Conservation (phyloP, 35 echinoderm and acorn worm species). For the Patiria miniata region DNA sequence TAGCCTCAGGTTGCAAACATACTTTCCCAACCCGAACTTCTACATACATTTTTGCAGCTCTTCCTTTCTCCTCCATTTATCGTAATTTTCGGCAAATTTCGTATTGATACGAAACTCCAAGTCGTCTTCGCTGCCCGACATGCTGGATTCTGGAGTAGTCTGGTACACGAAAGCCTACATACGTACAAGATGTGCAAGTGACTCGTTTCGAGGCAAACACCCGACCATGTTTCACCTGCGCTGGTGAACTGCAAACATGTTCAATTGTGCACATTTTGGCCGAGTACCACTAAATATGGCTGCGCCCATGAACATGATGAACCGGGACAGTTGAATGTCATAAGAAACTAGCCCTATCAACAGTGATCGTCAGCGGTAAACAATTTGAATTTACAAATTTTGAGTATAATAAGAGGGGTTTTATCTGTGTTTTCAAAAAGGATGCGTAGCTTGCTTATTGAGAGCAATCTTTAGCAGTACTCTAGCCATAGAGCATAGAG, state of each 20-base stretch:
- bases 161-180: background rate
- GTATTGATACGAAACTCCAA: conserved; percentile 72
- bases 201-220: background rate
- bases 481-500: too few species aligned
- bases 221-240: background rate
- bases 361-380: too few species aligned
- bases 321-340: too few species aligned
- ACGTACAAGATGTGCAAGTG: background rate
- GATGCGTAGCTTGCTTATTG: too few species aligned
- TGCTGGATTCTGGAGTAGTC: conserved; percentile 3
- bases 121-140: conserved; percentile 42
- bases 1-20: too few species aligned
- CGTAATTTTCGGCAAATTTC: conserved; percentile 80
- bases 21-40: background rate
- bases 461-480: too few species aligned
- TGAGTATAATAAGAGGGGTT: too few species aligned
- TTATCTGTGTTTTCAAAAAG: too few species aligned
- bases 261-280: background rate
- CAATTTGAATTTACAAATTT: too few species aligned
- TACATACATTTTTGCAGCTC: conserved; percentile 87
- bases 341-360: too few species aligned
- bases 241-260: background rate
- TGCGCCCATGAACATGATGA: conserved; percentile 2
- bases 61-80: conserved; percentile 84
- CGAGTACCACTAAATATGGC: conserved; percentile 14